These are phyloP conservation scores for Anabacerthia variegaticeps DNA, from an alignment of 2,797 vertebrate species.

Conservation along the genomic window DNA sequence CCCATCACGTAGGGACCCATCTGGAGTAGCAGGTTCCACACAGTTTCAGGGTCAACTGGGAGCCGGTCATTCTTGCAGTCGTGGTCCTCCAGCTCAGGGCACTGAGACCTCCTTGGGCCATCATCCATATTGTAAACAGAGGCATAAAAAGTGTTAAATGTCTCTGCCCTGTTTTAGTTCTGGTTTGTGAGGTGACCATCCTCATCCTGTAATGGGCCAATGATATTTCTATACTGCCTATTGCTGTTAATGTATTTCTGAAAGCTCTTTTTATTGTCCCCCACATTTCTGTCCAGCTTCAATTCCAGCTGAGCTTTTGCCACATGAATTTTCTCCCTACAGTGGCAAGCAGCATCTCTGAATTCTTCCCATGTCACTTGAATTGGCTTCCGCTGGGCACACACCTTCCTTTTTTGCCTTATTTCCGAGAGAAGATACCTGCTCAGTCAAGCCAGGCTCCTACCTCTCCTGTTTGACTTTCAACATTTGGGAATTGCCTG, in stretches of 20 bases:
- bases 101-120: neutral
- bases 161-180: neutral
- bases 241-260: neutral
- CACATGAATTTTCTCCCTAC: neutral
- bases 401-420: neutral
- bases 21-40: too few relatives aligned
- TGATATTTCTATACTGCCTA: neutral
- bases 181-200: neutral
- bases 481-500: neutral
- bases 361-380: neutral
- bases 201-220: neutral
- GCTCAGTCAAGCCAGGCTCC: too few relatives aligned
- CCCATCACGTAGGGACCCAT: too few relatives aligned
- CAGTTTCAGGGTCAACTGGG: neutral
- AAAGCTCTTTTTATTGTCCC: neutral
- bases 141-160: neutral
- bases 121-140: neutral
- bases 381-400: neutral
- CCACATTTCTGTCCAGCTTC: neutral
- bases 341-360: neutral
- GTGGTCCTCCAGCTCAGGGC: neutral
- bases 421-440: neutral
- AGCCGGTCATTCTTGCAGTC: neutral
- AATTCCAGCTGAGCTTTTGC: neutral
- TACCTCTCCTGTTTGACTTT: neutral